Evolutionary conservation across 2,888 invertebrate species (phyloP), one percentile per base, ranked within the genome.

Genomic region (Catonia carolina): DNA sequence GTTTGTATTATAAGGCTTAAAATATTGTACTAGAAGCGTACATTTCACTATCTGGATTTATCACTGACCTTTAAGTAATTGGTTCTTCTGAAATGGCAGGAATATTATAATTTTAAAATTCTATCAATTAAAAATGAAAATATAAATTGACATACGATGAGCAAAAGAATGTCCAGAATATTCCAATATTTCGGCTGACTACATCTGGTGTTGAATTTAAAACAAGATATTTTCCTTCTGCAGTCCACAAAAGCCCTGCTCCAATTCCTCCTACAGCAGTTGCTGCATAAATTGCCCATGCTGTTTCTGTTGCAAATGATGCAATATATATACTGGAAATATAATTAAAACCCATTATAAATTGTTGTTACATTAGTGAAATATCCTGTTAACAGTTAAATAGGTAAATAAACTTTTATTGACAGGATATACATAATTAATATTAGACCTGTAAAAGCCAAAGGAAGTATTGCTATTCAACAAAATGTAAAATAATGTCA

Each of bases 211-310:
- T 52, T 7, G 63, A 61, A 42, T 62, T 63, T 2, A 59, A 60
- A 4, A 64, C 59, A 27, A 64, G 39, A 45, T 64, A 64, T 33
- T 62, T 55, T 7, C 63, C 64, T 53, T 64, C 59, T 12, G 62
- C 63, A 20, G 62, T 63, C 64, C 64, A 64, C 3, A 64, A 42
- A 8, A 64, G 31, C 3, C 63, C 61, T n/a, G 62, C 64, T 10
- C 59, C 59, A 20, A 59, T 15, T 33, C 64, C 64, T 18, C 60
- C 60, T 14, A 63, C 15, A 14, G 62, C 53, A 8, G 62, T 53
- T 17, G 61, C 63, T 6, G 60, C 33, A 36, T 62, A 63, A n/a
- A 61, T 60, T n/a, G 59, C 56, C 63, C 62, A 63, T 4, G 60
- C 52, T 37, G 47, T 57, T 47, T 64, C 64, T 20, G 62, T 47